phyloP scores from a whole-genome alignment of 2,888 invertebrate species.

The Pediacus dermestoides region DNA sequence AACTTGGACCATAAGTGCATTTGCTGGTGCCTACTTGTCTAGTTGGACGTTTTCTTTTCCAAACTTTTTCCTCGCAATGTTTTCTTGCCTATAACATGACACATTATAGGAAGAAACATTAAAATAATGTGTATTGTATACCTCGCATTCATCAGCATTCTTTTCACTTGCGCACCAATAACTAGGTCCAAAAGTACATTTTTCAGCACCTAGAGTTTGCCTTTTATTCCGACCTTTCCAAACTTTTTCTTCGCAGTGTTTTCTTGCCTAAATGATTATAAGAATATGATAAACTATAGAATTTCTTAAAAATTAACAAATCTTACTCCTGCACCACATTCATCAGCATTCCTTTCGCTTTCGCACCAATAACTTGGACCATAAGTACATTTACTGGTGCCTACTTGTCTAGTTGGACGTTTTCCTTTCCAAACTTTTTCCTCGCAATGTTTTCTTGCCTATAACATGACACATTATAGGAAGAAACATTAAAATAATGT shows the following conservation, averaged over 20 bases:
- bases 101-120: no score
- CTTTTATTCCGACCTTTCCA: no score
- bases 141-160: constrained; percentile 50
- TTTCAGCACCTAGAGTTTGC: no score
- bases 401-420: constrained; percentile 8
- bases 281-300: no score
- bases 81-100: no score
- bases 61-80: no score
- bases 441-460: constrained; percentile 39
- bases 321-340: constrained; percentile 40
- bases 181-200: constrained; percentile 72
- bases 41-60: constrained; percentile 12
- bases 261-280: no score
- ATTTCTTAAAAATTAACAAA: constrained; percentile 17
- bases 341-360: constrained; percentile 48
- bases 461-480: no score
- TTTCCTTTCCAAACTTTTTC: constrained; percentile 18
- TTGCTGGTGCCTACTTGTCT: constrained; percentile 26
- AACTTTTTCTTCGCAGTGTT: constrained; percentile 17
- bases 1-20: constrained; percentile 73
- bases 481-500: no score
- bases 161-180: constrained; percentile 66
- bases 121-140: no score
- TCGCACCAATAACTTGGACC: constrained; percentile 76
- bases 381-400: constrained; percentile 58